Evolutionary conservation across 1,140 invertebrate species (phyloP), one percentile per base, ranked within the genome.

Genomic region (Drosophila rufa): DNA sequence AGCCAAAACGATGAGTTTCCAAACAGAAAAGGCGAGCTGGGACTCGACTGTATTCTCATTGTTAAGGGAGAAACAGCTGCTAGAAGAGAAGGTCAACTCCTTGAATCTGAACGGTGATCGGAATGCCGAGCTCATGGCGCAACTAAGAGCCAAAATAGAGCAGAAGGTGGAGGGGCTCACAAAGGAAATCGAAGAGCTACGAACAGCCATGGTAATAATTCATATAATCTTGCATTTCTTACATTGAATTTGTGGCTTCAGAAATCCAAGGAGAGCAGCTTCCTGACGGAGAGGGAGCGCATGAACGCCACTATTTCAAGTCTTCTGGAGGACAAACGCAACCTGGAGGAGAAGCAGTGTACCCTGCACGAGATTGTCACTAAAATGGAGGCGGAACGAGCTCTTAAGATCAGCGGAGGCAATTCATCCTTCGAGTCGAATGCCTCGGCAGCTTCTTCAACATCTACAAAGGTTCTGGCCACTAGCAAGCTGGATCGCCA

Each of bases 401-500:
- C 36, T 9, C 4, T 14, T 0, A 75, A 43, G 40, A 25, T 25
- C 22, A 25, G 22, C 22, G 22, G 22, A 25, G 68, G 46, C 33
- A 90, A 82, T 66, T 11, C 46, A 1, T 90, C 85, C 0, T 64
- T 79, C 27, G 85, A 90, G 1, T 90, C 86, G 12, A 82, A 71
- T 55, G 8, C 53, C 3, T 70, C 80, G 0, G 17, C 62, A 15
- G 17, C 3, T 3, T 3, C 22, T 25, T 25, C 22, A 25, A 25
- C 22, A 25, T 25, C 22, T 25, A 25, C 22, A 25, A 25, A 25
- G 22, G 22, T 22, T 22, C 22, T 22, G 22, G 22, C 19, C 22
- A 4, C 22, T 25, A 25, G 22, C 22, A 25, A 25, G 0, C 22
- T 25, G 22, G 22, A 25, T 25, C 22, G 22, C 3, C 22, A 25